Conservation (phyloP, 2,113 vertebrate genomes). For the Prinia subflava region DNA sequence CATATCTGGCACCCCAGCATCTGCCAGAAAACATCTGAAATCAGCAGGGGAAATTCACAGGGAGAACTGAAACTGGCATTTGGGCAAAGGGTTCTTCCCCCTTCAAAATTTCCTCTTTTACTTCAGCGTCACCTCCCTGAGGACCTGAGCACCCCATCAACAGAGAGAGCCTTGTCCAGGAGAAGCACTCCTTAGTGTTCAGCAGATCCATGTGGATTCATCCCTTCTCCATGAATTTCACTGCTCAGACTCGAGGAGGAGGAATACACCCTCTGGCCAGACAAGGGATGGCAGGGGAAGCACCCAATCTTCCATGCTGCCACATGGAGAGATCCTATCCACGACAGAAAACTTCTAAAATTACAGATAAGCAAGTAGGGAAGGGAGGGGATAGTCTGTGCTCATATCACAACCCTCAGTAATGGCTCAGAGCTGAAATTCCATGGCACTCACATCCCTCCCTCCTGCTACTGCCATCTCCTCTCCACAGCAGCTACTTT, state of each 20-base stretch:
- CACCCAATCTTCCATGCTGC: background rate
- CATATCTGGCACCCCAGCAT: background rate
- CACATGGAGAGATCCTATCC: fast-evolving
- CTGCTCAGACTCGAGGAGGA: background rate
- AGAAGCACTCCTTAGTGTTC: background rate
- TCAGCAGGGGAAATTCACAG: background rate
- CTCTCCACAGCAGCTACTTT: background rate
- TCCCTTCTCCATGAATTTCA: background rate
- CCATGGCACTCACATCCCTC: background rate
- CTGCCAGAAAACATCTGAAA: background rate
- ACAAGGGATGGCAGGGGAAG: background rate
- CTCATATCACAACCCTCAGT: background rate
- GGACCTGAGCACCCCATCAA: background rate
- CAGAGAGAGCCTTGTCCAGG: background rate
- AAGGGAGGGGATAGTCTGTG: background rate
- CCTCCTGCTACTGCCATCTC: background rate
- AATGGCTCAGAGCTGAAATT: background rate
- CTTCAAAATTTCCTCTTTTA: background rate
- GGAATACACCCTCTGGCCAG: background rate
- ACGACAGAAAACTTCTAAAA: fast-evolving
- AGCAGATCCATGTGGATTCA: background rate
- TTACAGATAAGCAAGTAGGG: background rate
- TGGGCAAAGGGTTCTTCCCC: background rate
- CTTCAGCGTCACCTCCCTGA: background rate
- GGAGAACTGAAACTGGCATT: background rate